These are phyloP conservation scores for Cephus sareptanus DNA, from an alignment of 2,888 invertebrate species.

Conservation along the genomic window DNA sequence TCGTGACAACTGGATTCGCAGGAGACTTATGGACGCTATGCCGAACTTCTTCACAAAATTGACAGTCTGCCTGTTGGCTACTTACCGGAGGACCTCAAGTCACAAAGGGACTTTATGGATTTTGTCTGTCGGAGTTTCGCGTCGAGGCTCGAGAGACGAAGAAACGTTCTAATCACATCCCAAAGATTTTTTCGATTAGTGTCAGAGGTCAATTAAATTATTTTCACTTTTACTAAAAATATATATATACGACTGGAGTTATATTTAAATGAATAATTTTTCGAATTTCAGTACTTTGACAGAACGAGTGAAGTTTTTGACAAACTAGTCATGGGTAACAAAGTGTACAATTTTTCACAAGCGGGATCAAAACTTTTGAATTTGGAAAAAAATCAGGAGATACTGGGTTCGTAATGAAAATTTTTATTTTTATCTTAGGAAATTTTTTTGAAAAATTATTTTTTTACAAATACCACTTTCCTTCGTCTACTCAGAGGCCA, in stretches of 20 bases:
- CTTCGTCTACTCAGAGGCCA: slow-evolving; percentile 68
- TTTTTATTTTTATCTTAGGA: background rate
- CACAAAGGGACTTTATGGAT: slow-evolving; percentile 85
- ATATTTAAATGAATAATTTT: background rate
- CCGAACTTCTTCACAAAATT: slow-evolving; percentile 80
- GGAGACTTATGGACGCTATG: slow-evolving; percentile 84
- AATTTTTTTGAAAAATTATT: background rate
- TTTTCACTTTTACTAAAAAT: background rate
- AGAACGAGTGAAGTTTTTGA: slow-evolving; percentile 76
- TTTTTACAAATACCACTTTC: background rate
- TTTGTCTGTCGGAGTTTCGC: slow-evolving; percentile 84
- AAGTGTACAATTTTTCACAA: slow-evolving; percentile 70
- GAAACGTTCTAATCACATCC: slow-evolving; percentile 80
- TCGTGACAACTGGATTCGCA: slow-evolving; percentile 39
- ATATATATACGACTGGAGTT: background rate
- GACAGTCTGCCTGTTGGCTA: slow-evolving; percentile 69
- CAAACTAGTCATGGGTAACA: slow-evolving; percentile 73
- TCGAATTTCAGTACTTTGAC: slow-evolving; percentile 70
- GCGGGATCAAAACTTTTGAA: slow-evolving; percentile 71
- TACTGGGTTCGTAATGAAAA: slow-evolving; percentile 67
- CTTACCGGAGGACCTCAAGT: slow-evolving; percentile 71
- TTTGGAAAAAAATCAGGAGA: slow-evolving; percentile 72
- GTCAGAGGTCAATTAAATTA: slow-evolving; percentile 70
- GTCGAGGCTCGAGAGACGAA: slow-evolving; percentile 76
- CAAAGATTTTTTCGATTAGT: slow-evolving; percentile 80